Conservation (phyloP, 2,888 invertebrate species). For the Falcaria lacertinaria region DNA sequence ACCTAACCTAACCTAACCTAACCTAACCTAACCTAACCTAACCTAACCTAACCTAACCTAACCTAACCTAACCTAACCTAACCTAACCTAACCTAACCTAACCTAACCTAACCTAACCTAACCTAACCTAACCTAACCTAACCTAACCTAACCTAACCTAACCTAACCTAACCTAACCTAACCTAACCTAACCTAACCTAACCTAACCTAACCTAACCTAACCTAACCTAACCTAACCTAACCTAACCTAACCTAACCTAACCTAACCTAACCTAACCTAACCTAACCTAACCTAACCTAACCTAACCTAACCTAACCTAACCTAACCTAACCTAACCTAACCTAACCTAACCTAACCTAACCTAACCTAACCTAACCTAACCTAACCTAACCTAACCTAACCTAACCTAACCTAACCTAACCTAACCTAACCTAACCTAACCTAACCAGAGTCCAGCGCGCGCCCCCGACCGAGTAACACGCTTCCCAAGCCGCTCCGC, state of each 20-base stretch:
- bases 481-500: no score
- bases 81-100: constrained; percentile 10
- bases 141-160: constrained; percentile 7
- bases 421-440: constrained; percentile 8
- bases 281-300: constrained; percentile 19
- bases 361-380: constrained; percentile 17
- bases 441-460: constrained; percentile 10
- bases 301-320: constrained; percentile 17
- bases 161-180: constrained; percentile 8
- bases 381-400: constrained; percentile 17
- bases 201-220: constrained; percentile 12
- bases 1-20: constrained; percentile 14
- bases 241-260: constrained; percentile 10
- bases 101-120: constrained; percentile 12
- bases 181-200: constrained; percentile 9
- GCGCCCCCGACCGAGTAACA: no score
- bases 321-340: constrained; percentile 21
- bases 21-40: constrained; percentile 13
- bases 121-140: constrained; percentile 11
- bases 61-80: constrained; percentile 10
- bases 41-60: constrained; percentile 12
- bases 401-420: constrained; percentile 12
- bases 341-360: constrained; percentile 20
- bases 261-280: constrained; percentile 20
- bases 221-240: constrained; percentile 12